Percentiles rank a stretch among this genome's conserved stretches.
These are phyloP conservation scores for Labroides dimidiatus DNA, from an alignment of 2,797 vertebrate genomes.

Conservation along the genomic window DNA sequence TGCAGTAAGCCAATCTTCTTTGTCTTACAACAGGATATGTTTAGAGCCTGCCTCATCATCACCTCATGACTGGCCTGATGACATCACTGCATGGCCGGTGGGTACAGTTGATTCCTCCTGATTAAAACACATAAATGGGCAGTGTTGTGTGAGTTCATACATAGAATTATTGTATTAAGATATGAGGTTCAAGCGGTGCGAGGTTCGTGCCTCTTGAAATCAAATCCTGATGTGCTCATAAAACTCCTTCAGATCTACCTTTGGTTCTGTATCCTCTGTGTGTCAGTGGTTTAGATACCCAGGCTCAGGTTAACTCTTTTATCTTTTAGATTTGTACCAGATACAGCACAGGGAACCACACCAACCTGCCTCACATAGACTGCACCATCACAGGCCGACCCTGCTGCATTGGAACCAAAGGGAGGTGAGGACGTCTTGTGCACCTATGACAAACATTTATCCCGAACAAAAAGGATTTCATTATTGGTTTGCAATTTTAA, in stretches of 20 bases:
- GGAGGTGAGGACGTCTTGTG: slow-evolving; percentile 82
- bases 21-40: slow-evolving; percentile 87
- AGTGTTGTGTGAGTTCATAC: too few relatives aligned
- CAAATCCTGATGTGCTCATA: too few relatives aligned
- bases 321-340: slow-evolving; percentile 89
- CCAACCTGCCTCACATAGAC: slow-evolving; percentile 95
- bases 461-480: neutral
- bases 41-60: slow-evolving; percentile 94
- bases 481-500: neutral
- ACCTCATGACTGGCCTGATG: slow-evolving; percentile 97
- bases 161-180: too few relatives aligned
- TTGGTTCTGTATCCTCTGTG: too few relatives aligned
- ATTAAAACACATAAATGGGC: neutral
- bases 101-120: slow-evolving; percentile 63
- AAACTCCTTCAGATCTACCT: too few relatives aligned
- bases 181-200: too few relatives aligned
- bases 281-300: too few relatives aligned
- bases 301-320: neutral
- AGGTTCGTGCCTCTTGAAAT: too few relatives aligned
- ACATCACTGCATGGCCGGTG: slow-evolving; percentile 99
- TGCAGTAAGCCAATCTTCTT: neutral
- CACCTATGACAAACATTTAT: neutral
- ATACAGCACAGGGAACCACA: slow-evolving; percentile 94
- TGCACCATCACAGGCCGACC: slow-evolving; percentile 94
- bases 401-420: slow-evolving; percentile 97